phyloP scores from a whole-genome alignment of 2,797 vertebrate genomes.

The Miichthys miiuy region DNA sequence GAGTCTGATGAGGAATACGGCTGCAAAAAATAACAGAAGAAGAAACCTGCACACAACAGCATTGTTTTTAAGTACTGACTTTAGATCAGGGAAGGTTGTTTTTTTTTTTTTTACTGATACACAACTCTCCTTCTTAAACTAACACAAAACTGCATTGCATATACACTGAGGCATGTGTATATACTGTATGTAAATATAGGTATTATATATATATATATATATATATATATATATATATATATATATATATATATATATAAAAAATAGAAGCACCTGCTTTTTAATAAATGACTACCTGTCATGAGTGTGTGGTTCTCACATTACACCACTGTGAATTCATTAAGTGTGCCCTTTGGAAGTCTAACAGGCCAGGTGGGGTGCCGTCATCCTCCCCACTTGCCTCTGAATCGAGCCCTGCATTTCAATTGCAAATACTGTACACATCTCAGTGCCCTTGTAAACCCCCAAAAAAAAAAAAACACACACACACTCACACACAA shows the following conservation, averaged over 20 bases:
- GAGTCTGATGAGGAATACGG: no score
- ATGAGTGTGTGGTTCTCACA: conserved; percentile 64
- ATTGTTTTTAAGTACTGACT: background rate
- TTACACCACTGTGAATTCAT: conserved; percentile 75
- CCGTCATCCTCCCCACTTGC: conserved; percentile 57
- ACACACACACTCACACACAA: background rate
- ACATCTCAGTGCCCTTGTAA: conserved; percentile 63
- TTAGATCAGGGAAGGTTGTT: background rate
- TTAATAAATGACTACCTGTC: conserved; percentile 70
- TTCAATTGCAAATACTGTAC: conserved; percentile 75
- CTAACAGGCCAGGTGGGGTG: conserved; percentile 73
- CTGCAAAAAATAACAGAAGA: no score
- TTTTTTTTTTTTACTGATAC: no score
- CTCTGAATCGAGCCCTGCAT: conserved; percentile 57
- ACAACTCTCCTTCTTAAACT: conserved; percentile 5
- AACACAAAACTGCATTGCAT: conserved; percentile 1
- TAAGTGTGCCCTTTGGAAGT: conserved; percentile 76
- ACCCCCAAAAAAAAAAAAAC: background rate
- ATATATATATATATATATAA: background rate
- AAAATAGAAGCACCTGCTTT: conserved; percentile 49
- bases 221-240: background rate
- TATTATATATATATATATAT: background rate
- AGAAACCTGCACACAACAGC: background rate
- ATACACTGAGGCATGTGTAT: background rate
- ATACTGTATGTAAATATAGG: background rate